These are phyloP conservation scores for Periphyllus acericola DNA, from an alignment of 2,888 invertebrate genomes.

Conservation along the genomic window DNA sequence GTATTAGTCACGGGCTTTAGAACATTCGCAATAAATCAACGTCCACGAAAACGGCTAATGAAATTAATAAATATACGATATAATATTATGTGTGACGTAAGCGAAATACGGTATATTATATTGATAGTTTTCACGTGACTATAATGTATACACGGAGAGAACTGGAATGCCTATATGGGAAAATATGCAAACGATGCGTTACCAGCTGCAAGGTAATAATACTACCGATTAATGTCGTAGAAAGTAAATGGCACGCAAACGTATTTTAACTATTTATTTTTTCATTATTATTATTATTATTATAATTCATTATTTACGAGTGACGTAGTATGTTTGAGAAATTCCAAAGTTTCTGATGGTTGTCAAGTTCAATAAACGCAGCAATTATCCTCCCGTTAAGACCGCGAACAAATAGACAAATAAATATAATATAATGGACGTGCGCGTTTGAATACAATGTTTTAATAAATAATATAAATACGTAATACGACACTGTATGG, in stretches of 20 bases:
- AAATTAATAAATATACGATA: slow-evolving; percentile 8
- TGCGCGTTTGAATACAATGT: neutral
- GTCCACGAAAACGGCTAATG: neutral
- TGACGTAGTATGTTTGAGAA: neutral
- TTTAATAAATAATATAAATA: neutral
- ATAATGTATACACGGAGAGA: neutral
- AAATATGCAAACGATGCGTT: slow-evolving; percentile 48
- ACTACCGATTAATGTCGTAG: slow-evolving; percentile 1
- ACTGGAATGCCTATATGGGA: slow-evolving; percentile 44
- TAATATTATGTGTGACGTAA: neutral
- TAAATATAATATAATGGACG: neutral
- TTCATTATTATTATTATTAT: slow-evolving; percentile 14
- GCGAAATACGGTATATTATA: neutral
- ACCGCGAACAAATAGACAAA: neutral
- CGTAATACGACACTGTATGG: too few species aligned
- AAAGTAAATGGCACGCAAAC: slow-evolving; percentile 29
- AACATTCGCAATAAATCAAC: neutral
- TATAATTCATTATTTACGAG: neutral
- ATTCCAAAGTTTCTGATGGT: slow-evolving; percentile 38
- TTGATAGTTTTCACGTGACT: slow-evolving; percentile 16
- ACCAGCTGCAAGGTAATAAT: slow-evolving; percentile 27
- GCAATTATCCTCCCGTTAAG: neutral
- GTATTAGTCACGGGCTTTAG: neutral
- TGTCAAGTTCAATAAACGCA: neutral
- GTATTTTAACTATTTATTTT: slow-evolving; percentile 30